A percentile compares a stretch with the other conserved stretches of the same genome.
Conservation (phyloP, 2,888 invertebrate species). For the Rhimphoctona megacephalus region DNA sequence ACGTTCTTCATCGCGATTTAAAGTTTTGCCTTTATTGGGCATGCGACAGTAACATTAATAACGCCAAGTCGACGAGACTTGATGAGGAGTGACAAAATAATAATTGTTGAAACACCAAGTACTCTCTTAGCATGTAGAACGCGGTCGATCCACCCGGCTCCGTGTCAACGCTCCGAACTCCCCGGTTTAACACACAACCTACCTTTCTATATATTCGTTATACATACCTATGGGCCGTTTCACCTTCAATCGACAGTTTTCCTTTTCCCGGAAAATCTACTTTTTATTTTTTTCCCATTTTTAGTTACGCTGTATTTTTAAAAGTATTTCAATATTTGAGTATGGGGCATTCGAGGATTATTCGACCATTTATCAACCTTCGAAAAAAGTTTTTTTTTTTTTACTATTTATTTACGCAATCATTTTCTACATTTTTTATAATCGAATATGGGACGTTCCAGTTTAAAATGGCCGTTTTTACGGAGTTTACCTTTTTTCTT, state of each 20-base stretch:
- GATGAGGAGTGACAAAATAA: slow-evolving; percentile 58
- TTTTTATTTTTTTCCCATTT: background rate
- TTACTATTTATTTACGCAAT: no score
- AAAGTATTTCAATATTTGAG: background rate
- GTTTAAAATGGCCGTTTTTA: background rate
- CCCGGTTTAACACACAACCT: slow-evolving; percentile 47
- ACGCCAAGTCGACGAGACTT: slow-evolving; percentile 8
- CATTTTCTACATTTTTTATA: no score
- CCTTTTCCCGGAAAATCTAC: background rate
- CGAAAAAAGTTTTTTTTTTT: no score
- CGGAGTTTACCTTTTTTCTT: background rate
- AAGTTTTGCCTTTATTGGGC: slow-evolving; percentile 8
- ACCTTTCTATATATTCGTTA: slow-evolving; percentile 26
- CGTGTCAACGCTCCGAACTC: slow-evolving; percentile 67
- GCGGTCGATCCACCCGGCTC: slow-evolving; percentile 66
- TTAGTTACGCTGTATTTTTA: background rate
- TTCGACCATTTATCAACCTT: background rate
- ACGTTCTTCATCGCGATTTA: background rate
- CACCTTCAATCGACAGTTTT: background rate
- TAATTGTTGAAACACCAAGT: slow-evolving; percentile 52
- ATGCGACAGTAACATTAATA: slow-evolving; percentile 5
- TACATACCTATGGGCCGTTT: slow-evolving; percentile 35
- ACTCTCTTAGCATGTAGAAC: slow-evolving; percentile 34
- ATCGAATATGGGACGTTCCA: background rate
- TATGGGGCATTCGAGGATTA: background rate